Evolutionary conservation across 2,113 vertebrate species (phyloP), one percentile per base, ranked within the genome.

Genomic region (Oxygymnocypris stewartii): DNA sequence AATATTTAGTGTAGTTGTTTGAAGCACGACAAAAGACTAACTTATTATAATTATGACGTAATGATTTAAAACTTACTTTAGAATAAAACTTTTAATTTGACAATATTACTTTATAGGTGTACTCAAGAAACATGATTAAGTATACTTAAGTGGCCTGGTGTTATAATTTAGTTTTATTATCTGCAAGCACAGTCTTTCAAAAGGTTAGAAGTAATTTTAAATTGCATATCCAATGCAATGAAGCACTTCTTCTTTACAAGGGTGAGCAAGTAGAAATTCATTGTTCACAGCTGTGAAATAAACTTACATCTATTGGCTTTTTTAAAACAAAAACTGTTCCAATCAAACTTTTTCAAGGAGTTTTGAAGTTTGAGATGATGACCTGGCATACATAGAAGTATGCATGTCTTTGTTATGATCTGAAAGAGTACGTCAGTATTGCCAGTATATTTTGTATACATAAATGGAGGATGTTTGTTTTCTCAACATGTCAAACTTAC

Each of bases 401-500:
- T 31, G 7, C 16, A 78, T 31, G 28, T 20, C 7, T 77, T 28
- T 25, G n/a, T 51, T 18, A 79, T 76, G n/a, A 47, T 65, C 79
- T 65, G 37, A 65, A 65, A 47, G 37, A 9, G 18, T 28, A 28
- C 0, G 2, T 40, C 79, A 69, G 16, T 59, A 54, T 51, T 84
- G 76, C 76, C 20, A 61, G 20, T 40, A 42, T 40, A 42, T 80
- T 57, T 63, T 37, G 78, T 77, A 85, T 54, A 75, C 54, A 42
- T 59, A 69, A 83, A 63, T 40, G 79, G 71, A 42, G 54, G 59
- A 71, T 82, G 44, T 59, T 67, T 81, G 59, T 81, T 81, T 81
- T 59, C 67, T 78, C 75, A 81, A 44, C 57, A 79, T 76, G 47
- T 14, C 80, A 84, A 51, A 42, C 80, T 90, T 90, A 23, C 89